These are phyloP conservation scores for Chrysemys picta DNA, from an alignment of 2,113 vertebrate species.

Conservation along the genomic window DNA sequence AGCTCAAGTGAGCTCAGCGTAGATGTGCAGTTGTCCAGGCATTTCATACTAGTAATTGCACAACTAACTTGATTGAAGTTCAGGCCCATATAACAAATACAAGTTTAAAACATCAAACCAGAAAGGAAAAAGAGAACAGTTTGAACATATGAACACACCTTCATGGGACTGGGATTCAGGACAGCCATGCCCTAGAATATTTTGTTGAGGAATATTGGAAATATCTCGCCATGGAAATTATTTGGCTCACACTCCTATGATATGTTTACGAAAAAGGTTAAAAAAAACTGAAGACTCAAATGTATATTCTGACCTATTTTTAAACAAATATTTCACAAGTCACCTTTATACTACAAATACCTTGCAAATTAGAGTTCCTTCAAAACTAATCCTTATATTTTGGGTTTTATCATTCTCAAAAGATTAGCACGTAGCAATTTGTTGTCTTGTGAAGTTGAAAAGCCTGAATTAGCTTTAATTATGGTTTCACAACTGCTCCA, in stretches of 20 bases:
- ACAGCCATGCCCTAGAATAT: neutral
- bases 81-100: neutral
- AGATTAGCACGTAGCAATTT: neutral
- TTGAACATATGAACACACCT: neutral
- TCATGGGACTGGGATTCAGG: neutral
- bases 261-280: constrained; percentile 37
- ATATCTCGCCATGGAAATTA: constrained; percentile 26
- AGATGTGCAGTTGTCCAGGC: neutral
- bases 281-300: neutral
- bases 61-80: neutral
- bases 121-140: neutral
- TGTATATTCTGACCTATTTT: neutral
- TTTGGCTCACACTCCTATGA: constrained; percentile 26
- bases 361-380: neutral
- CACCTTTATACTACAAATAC: neutral
- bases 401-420: neutral
- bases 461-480: neutral
- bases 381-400: neutral
- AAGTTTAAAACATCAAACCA: neutral
- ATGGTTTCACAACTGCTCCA: neutral
- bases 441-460: neutral
- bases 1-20: neutral
- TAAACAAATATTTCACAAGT: neutral
- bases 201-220: constrained; percentile 48
- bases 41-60: neutral